Evolutionary conservation across 92 coral and sea anemone species (phyloP), one percentile per base, ranked within the genome.

Genomic region (Hydrozoanthus gracilis): DNA sequence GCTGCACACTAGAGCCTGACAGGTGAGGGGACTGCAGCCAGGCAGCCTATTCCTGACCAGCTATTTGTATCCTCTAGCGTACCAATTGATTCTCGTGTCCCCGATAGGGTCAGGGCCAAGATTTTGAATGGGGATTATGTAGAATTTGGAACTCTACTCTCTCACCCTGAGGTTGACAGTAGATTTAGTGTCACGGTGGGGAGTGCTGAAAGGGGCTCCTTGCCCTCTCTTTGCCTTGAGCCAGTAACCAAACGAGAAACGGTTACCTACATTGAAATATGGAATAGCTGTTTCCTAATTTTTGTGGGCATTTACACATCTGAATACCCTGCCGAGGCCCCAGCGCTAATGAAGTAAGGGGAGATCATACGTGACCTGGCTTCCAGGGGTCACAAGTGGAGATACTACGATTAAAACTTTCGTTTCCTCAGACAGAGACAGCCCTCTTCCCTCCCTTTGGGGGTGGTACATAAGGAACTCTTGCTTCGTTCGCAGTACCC

Each of bases 311-410:
- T 87, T 20, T 91, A 83, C 61, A 82, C 82, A 15, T 48, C 71
- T 27, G 83, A 77, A 73, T 91, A 45, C 56, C 88, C 91, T 17
- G 44, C 27, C 67, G 91, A 91, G 91, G 91, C 93, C 62, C 89
- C 93, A 10, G 77, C 82, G 77, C 87, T 90, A 64, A 90, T 90
- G 91, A 87, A 90, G 50, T 91, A 87, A 76, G 91, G 93, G 86
- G 89, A 79, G 68, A 82, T 88, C 18, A 80, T 91, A 44, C 93
- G 78, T 69, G 94, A 91, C 67, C 76, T 91, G 71, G 94, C 92
- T 69, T 77, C 9, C 20, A 58, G 86, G 61, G 91, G 93, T 16
- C 88, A 88, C 51, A 87, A 87, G 71, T 91, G 92, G 92, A 60
- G 68, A 69, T 91, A 70, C 86, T 91, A 88, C n/a, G 94, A 88